phyloP scores from a whole-genome alignment of 2,113 vertebrate genomes.

The Datnioides undecimradiatus region DNA sequence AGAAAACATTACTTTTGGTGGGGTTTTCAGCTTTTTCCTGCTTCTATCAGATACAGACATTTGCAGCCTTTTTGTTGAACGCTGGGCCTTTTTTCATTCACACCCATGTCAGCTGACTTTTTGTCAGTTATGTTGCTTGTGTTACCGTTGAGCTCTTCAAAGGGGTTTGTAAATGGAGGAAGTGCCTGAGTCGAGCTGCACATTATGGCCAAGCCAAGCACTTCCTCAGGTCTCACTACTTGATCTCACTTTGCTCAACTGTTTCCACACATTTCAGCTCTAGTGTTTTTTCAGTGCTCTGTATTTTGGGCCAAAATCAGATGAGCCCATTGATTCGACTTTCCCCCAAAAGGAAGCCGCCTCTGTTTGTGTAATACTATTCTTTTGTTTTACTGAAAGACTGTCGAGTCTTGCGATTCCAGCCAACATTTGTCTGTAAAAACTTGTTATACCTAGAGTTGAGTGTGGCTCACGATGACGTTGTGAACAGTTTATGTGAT shows the following conservation, averaged over 20 bases:
- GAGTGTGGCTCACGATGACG: not conserved
- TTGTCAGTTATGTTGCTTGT: not conserved
- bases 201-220: conserved; percentile 44
- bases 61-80: not conserved
- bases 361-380: conserved; percentile 55
- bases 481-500: not conserved
- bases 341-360: conserved; percentile 46
- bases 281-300: conserved; percentile 41
- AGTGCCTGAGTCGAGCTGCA: conserved; percentile 44
- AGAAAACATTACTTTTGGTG: not conserved
- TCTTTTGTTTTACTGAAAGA: conserved; percentile 43
- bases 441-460: not conserved
- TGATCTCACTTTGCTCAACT: conserved; percentile 31
- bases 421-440: not conserved
- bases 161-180: conserved; percentile 60
- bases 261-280: conserved; percentile 36
- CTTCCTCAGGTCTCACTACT: conserved; percentile 65
- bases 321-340: conserved; percentile 43
- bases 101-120: conserved; percentile 18
- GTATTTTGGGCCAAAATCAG: conserved; percentile 22
- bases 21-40: not conserved
- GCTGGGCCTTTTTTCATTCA: not conserved
- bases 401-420: not conserved
- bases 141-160: conserved; percentile 29
- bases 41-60: not conserved